Base-by-base conservation (phyloP, 1,140 invertebrate species). In the Nasonia vitripennis region DNA sequence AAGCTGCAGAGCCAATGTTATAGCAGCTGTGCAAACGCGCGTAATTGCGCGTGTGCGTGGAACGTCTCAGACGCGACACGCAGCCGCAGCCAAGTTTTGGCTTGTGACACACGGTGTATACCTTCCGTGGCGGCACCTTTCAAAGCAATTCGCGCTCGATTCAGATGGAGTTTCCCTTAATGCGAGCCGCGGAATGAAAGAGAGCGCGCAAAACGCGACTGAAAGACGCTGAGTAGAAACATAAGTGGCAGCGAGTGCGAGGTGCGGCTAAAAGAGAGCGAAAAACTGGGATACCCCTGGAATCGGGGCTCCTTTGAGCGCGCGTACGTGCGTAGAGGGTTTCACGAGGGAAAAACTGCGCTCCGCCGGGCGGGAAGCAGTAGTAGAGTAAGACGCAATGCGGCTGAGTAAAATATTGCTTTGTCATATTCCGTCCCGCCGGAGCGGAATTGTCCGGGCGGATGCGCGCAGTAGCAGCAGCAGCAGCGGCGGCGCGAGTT, bases 281-380 rank as follows among this genome's bases (percentile, higher is more conserved):
- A 34, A 37, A 37, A 37, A 37, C 3, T 6, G 34, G 5, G 34
- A 37, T 37, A 37, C 34, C 34, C 75, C 23, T 70, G n/a, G 78
- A 81, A 85, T 81, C 48, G 71, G 78, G n/a, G 37, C 71, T 68
- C 68, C 55, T 81, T 81, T 84, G 75, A 80, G 37, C 48, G 70
- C 67, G 0, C 48, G 31, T 81, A 75, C 78, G 78, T 75, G 71
- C 84, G 78, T 81, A 85, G 81, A 85, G 62, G 34, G 34, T 31
- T 78, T 67, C 45, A 77, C 20, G 12, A 34, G 45, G 34, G 34
- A 27, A 27, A 73, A 67, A 37, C 27, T 27, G 27, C 27, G 27
- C 27, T 27, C 27, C 1, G 27, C 27, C 27, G 27, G 1, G 51
- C 23, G 74, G 31, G 45, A 71, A 10, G 27, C 55, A 67, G 62